A percentile compares a stretch with the other conserved stretches of the same genome.
Evolutionary conservation across 2,113 vertebrate genomes (phyloP).

Genomic region (Misgurnus anguillicaudatus): DNA sequence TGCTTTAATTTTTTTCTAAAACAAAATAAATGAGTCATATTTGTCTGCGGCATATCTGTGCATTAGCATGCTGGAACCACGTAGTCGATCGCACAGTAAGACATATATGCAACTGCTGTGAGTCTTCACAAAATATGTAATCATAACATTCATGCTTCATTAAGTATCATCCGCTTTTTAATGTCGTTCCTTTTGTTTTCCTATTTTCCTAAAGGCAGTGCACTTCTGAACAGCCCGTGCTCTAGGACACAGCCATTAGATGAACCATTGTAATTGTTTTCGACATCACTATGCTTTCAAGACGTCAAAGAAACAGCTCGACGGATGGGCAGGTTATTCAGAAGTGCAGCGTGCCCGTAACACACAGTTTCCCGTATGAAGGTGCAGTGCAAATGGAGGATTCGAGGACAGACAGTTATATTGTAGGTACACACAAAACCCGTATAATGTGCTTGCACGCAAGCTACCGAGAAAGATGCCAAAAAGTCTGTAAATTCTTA

Average conservation of each 20-base stretch:
- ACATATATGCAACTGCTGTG: slow-evolving; percentile 13
- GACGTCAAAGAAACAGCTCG: slow-evolving; percentile 1
- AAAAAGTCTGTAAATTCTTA: slow-evolving; percentile 55
- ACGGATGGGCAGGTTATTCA: slow-evolving; percentile 58
- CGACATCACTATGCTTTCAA: slow-evolving; percentile 38
- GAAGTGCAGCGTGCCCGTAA: slow-evolving; percentile 65
- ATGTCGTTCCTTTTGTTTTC: slow-evolving; percentile 36
- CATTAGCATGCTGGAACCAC: slow-evolving; percentile 42
- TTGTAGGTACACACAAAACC: slow-evolving; percentile 48
- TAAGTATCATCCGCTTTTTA: slow-evolving; percentile 13
- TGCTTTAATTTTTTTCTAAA: no score
- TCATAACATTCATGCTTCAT: slow-evolving; percentile 18
- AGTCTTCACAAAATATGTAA: slow-evolving; percentile 6
- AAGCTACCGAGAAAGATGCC: slow-evolving; percentile 47
- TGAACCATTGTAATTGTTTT: slow-evolving; percentile 25
- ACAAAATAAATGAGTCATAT: slow-evolving; percentile 6
- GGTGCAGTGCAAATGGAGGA: slow-evolving; percentile 42
- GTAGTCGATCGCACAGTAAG: slow-evolving; percentile 31
- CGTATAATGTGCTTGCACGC: slow-evolving; percentile 55
- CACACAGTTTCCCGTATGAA: slow-evolving; percentile 7
- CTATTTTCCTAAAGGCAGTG: slow-evolving; percentile 59
- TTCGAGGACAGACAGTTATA: slow-evolving; percentile 42
- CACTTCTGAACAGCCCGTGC: slow-evolving; percentile 70
- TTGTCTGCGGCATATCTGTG: slow-evolving; percentile 31
- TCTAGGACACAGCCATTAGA: slow-evolving; percentile 11